These are phyloP conservation scores for Gnatocerus cornutus DNA, from an alignment of 2,888 invertebrate genomes.

Conservation along the genomic window DNA sequence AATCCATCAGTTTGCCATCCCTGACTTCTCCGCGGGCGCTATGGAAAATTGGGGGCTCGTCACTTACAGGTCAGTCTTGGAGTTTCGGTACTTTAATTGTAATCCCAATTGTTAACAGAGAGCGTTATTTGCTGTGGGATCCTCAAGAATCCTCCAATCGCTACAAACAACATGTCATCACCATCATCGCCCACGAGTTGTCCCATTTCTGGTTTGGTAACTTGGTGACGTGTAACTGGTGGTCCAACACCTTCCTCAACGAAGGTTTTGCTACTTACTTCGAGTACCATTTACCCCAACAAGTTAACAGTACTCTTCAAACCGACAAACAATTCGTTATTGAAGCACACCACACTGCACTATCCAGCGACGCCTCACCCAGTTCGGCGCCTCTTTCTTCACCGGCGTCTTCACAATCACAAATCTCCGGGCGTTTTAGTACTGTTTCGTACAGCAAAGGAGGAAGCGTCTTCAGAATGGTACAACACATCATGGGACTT, in stretches of 20 bases:
- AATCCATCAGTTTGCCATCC: slow-evolving; percentile 88
- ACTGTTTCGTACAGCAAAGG: slow-evolving; percentile 79
- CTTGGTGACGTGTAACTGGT: slow-evolving; percentile 83
- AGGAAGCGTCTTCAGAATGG: slow-evolving; percentile 75
- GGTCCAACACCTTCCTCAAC: slow-evolving; percentile 83
- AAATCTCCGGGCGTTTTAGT: slow-evolving; percentile 74
- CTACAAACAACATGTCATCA: slow-evolving; percentile 78
- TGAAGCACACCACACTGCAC: slow-evolving; percentile 52
- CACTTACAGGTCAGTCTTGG: slow-evolving; percentile 78
- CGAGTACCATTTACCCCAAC: slow-evolving; percentile 75
- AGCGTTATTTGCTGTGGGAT: slow-evolving; percentile 75
- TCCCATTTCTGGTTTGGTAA: slow-evolving; percentile 91
- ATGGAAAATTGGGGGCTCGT: slow-evolving; percentile 96
- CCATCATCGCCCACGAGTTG: slow-evolving; percentile 84
- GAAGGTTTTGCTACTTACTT: slow-evolving; percentile 85
- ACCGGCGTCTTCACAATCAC: slow-evolving; percentile 71
- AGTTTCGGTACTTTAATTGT: too few species aligned
- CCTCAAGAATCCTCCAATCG: slow-evolving; percentile 72
- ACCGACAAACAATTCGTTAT: slow-evolving; percentile 57
- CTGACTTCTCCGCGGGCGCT: slow-evolving; percentile 88
- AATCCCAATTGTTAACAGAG: slow-evolving; percentile 73
- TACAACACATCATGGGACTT: slow-evolving; percentile 76
- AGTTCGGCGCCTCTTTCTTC: slow-evolving; percentile 73
- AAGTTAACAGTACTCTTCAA: slow-evolving; percentile 52
- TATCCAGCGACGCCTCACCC: slow-evolving; percentile 50